Base-by-base conservation (phyloP, 2,113 vertebrate genomes). In the Herpetotheres cachinnans region DNA sequence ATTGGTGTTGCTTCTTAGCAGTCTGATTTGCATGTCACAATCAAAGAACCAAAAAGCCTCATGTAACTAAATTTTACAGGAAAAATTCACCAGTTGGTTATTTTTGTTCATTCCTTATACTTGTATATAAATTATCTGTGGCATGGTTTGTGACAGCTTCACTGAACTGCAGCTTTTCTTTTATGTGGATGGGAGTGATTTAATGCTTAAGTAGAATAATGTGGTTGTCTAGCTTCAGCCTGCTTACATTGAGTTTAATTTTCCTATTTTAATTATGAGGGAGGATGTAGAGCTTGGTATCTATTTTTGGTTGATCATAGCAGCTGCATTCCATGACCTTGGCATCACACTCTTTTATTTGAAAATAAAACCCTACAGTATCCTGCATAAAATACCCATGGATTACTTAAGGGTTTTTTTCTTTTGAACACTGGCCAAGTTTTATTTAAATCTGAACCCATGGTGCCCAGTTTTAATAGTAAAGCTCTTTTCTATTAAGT, bases 261-360 rank as follows among this genome's bases (percentile, higher is more conserved):
- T 95, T 91, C 78, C 83, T 90, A 54, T 95, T 96, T 97, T 95
- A 95, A 86, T 96, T 67, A 80, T 42, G 65, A 85, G 59, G 67
- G 82, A 96, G 81, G 87, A 89, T 93, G 79, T 92, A 65, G 77
- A 94, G 76, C 78, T 96, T 74, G n/a, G 8, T 96, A 29, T 95
- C 96, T 97, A 87, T 95, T 97, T 96, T 85, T 89, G 87, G 97
- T 90, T 93, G 42, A 30, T 94, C 47, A 38, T 59, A 95, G 79
- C 91, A 91, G 93, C 95, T 94, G 91, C 61, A 76, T 97, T 97
- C 71, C 46, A 38, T 88, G 85, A 82, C 89, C 89, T 97, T 97
- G 93, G 77, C 92, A 94, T 96, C 72, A 58, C 34, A 67, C 29
- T 81, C 22, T 89, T 67, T 56, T 58, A 84, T 89, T 95, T 96